Evolutionary conservation across 2,113 vertebrate genomes (phyloP), one percentile per base, ranked within the genome.

Genomic region (Rhinoptilus africanus): DNA sequence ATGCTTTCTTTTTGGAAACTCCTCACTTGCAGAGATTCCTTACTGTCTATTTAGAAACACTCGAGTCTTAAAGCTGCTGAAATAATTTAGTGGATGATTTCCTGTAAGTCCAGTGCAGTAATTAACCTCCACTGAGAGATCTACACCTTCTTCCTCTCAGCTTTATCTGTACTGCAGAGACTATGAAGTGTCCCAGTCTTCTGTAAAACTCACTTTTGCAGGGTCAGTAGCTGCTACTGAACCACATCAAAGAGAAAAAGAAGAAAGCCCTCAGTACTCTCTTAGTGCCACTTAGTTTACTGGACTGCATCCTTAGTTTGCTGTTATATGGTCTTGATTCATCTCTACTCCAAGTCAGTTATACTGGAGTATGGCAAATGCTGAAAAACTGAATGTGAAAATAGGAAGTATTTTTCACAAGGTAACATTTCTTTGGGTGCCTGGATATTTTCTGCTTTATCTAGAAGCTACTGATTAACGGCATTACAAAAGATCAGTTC

Each of bases 401-500:
- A 85, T 28, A 87, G 28, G 22, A 80, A 41, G 43, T 63, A 41
- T 72, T 85, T 95, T 87, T 57, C 57, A 78, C 57, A 76, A 72
- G 26, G 67, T 50, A 94, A 71, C 50, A 48, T 73, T 85, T 91
- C 22, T 76, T 89, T 71, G 48, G 14, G 26, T 79, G 66, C 41
- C 37, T 79, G 50, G 62, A 69, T 92, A 48, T 88, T 85, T 90
- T 89, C 50, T 24, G 53, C 27, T 81, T 95, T 95, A 91, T 91
- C 92, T 95, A 83, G 63, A 82, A 93, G 64, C 16, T 10, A 47
- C 71, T 73, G 84, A 92, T 94, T 92, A 96, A 91, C 84, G 66
- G 54, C 89, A 83, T 87, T 91, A 89, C 62, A 69, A 92, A 97
- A 95, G 92, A 93, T 89, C 96, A 94, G 32, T 85, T 95, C 71